Base-by-base conservation (phyloP, 2,113 vertebrate genomes). In the Motacilla tschutschensis region DNA sequence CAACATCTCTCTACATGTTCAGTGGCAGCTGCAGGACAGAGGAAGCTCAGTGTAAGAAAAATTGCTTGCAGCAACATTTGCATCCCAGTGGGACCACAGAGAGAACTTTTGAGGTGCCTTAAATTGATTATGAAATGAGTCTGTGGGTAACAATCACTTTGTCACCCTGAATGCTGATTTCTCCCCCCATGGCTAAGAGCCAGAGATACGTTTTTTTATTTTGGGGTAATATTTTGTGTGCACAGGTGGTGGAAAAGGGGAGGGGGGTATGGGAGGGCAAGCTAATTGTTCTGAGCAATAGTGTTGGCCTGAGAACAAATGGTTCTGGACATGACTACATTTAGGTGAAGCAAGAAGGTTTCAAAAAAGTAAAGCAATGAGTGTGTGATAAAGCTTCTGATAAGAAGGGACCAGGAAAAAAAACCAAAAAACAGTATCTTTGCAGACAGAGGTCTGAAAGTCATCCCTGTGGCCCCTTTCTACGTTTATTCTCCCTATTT, bases 261-360 rank as follows among this genome's bases (percentile, higher is more conserved):
- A 8, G 28, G 7, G 13, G 2, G 4, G 18, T 20, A 19, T 19
- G 12, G 63, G 36, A 79, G 62, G 38, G 44, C 46, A 48, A 55
- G 65, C 35, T 84, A 5, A 3, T 87, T 83, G 77, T 13, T 20
- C 69, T 89, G 63, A 94, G 83, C 85, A 93, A 75, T 80, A 57
- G n/a, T 3, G 0, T 18, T 75, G n/a, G 62, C 65, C 38, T 24
- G 59, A 59, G 70, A 92, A 94, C 79, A 91, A 72, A 58, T 31
- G 55, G 57, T 67, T 74, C n/a, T 80, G 58, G 38, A 53, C 73
- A 54, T 5, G 2, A 50, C 48, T 53, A 91, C 47, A 64, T 80
- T 67, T 20, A 46, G 10, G 16, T 38, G 29, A 62, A 87, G 62
- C 29, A 46, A 77, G 41, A 62, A 63, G 16, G 33, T 67, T 92